Conservation (phyloP, 2,113 vertebrate genomes). For the Rhipidura dahli region DNA sequence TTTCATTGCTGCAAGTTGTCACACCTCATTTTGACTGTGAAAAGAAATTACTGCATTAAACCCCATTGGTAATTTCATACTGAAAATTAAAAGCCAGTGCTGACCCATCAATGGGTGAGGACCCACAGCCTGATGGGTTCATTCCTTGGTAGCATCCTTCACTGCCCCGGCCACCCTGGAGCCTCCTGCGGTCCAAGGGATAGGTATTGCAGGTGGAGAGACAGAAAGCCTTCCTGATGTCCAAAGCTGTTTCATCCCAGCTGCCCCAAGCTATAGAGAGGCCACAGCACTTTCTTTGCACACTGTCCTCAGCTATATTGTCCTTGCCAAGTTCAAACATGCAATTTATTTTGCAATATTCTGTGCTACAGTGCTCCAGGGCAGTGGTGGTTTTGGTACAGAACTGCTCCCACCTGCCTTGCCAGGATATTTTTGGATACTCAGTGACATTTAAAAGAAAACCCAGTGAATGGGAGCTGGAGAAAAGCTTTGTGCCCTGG, state of each 20-base stretch:
- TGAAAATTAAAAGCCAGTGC: not conserved
- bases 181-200: not conserved
- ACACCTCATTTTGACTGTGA: not conserved
- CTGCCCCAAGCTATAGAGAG: not conserved
- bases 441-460: not conserved
- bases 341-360: not conserved
- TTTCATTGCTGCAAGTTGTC: not conserved
- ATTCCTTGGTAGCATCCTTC: not conserved
- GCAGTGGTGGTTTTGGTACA: not conserved
- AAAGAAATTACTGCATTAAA: not conserved
- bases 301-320: not conserved
- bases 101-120: not conserved
- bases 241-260: not conserved
- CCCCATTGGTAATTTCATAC: not conserved
- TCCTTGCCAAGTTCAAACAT: not conserved
- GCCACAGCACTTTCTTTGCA: not conserved
- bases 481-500: not conserved
- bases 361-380: not conserved
- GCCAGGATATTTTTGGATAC: not conserved
- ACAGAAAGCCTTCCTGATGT: not conserved
- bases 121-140: not conserved
- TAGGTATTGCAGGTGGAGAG: not conserved
- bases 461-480: not conserved
- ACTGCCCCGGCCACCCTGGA: accelerated
- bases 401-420: not conserved